These are phyloP conservation scores for Rhabdomys pumilio DNA, from an alignment of 2,797 vertebrate genomes.

Conservation along the genomic window DNA sequence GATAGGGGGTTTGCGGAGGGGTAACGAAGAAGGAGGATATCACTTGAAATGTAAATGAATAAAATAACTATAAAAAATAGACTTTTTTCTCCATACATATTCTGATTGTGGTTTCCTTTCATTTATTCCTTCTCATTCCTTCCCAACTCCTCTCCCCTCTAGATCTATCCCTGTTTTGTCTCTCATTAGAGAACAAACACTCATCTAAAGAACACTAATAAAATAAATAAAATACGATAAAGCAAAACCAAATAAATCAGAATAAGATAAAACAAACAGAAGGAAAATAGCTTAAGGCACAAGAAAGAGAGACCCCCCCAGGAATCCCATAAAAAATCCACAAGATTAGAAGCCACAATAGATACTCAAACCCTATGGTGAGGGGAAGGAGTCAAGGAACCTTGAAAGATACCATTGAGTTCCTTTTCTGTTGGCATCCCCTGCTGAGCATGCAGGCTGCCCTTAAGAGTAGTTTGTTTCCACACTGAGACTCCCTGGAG, in stretches of 20 bases:
- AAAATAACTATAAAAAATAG: too few species aligned
- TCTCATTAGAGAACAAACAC: not conserved
- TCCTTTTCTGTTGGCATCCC: not conserved
- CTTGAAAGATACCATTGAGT: not conserved
- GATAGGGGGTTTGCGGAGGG: too few species aligned
- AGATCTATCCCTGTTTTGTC: not conserved
- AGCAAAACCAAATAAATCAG: not conserved
- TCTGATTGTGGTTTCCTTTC: not conserved
- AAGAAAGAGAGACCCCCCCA: too few species aligned
- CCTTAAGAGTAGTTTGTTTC: not conserved
- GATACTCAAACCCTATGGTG: not conserved
- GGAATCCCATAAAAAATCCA: not conserved
- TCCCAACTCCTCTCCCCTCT: not conserved
- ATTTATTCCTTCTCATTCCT: not conserved
- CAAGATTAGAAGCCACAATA: not conserved
- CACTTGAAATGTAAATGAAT: too few species aligned
- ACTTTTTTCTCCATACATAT: not conserved
- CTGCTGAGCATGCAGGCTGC: not conserved
- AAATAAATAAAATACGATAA: too few species aligned
- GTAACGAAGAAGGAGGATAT: too few species aligned
- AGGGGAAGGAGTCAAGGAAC: not conserved
- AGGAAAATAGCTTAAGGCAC: not conserved
- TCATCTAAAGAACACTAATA: not conserved
- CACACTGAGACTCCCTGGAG: not conserved
- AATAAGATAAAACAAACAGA: not conserved